Evolutionary conservation across 1,140 invertebrate genomes (phyloP).

Genomic region (Tetragonula clypearis): DNA sequence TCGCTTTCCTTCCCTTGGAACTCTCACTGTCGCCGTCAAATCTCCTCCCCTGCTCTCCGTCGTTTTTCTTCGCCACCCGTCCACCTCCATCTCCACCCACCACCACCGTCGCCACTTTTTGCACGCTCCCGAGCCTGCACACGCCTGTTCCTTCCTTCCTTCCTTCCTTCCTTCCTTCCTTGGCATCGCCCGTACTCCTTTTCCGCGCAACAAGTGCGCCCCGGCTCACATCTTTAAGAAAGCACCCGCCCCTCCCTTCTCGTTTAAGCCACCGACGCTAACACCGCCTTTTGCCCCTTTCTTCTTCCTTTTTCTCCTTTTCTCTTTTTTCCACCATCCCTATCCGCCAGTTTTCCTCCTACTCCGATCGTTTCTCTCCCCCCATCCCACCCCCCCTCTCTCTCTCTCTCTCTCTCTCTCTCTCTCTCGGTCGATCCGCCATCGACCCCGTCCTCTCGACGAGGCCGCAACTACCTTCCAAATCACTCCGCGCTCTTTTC

Average conservation of each 20-base stretch:
- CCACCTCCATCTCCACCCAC: not conserved
- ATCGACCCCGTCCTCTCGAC: not conserved
- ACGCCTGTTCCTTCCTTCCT: slow-evolving; percentile 56
- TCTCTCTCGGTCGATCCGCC: not conserved
- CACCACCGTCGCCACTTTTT: slow-evolving; percentile 34
- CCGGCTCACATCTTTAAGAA: slow-evolving; percentile 80
- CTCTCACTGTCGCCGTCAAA: slow-evolving; percentile 39
- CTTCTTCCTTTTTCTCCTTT: slow-evolving; percentile 19
- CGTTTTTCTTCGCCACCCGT: slow-evolving; percentile 55
- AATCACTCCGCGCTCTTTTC: slow-evolving; percentile 53
- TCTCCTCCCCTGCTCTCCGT: slow-evolving; percentile 27
- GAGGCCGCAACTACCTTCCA: slow-evolving; percentile 48
- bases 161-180: slow-evolving; percentile 51
- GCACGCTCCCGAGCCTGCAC: slow-evolving; percentile 36
- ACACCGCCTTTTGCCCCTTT: slow-evolving; percentile 22
- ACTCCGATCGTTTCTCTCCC: not conserved
- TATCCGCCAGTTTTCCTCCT: not conserved
- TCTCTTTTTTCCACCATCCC: not conserved
- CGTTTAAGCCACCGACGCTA: slow-evolving; percentile 53
- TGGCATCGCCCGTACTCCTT: slow-evolving; percentile 67
- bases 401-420: not conserved
- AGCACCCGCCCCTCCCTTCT: slow-evolving; percentile 53
- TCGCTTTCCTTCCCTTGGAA: slow-evolving; percentile 53
- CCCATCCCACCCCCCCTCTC: not conserved
- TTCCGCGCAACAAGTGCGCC: slow-evolving; percentile 80